phyloP scores from a whole-genome alignment of 2,113 vertebrate species.

The Galbula dea region DNA sequence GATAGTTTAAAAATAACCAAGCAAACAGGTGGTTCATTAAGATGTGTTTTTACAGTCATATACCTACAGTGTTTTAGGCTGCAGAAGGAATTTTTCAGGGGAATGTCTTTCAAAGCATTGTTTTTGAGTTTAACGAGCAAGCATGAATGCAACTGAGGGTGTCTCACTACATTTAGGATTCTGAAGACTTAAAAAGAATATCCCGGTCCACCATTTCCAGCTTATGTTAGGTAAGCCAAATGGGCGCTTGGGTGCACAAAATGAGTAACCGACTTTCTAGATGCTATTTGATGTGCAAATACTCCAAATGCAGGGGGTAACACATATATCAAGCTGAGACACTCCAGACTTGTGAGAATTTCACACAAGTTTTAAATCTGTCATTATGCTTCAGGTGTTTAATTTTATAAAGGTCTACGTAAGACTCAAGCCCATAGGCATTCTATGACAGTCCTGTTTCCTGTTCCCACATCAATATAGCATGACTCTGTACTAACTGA shows the following conservation, averaged over 20 bases:
- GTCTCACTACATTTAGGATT: neutral
- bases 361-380: neutral
- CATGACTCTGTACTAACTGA: neutral
- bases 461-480: neutral
- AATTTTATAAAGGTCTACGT: neutral
- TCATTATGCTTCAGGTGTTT: neutral
- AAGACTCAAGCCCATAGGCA: neutral
- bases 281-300: neutral
- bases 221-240: neutral
- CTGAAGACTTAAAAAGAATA: neutral
- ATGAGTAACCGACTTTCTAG: neutral
- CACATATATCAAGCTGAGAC: neutral
- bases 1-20: too few relatives aligned
- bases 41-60: too few relatives aligned
- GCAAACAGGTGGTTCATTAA: too few relatives aligned
- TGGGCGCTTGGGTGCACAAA: neutral
- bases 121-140: neutral
- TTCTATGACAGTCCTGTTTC: neutral
- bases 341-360: neutral
- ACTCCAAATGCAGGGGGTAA: neutral
- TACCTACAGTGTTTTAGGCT: too few relatives aligned
- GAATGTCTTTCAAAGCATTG: neutral
- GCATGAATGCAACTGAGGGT: neutral
- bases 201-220: neutral
- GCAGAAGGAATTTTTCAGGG: neutral